Conservation (phyloP, 2,888 invertebrate genomes). For the Rotaria sp. region DNA sequence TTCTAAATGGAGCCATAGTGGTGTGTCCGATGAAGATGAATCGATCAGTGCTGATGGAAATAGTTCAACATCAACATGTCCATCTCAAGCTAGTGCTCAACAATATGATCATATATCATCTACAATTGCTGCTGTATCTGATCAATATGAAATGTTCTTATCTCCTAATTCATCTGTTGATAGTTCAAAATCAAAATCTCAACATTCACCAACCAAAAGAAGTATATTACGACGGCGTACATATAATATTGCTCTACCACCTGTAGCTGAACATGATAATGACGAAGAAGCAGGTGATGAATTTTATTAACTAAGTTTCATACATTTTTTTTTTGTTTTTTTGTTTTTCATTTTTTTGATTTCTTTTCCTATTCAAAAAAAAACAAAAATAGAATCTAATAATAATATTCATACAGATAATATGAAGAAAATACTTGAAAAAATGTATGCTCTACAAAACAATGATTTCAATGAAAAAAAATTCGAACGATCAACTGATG, state of each 20-base stretch:
- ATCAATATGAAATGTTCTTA: not conserved
- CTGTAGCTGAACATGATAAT: not conserved
- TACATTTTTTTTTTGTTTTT: too few relatives aligned
- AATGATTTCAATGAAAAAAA: not conserved
- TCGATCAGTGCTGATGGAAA: not conserved
- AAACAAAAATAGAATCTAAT: not conserved
- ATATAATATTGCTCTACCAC: not conserved
- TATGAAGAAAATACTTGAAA: not conserved
- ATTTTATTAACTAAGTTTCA: not conserved
- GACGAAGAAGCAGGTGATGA: not conserved
- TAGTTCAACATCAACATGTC: not conserved
- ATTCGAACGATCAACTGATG: not conserved
- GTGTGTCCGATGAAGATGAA: not conserved
- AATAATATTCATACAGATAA: not conserved
- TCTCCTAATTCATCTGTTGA: not conserved
- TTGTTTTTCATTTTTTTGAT: not conserved
- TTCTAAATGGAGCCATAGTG: not conserved
- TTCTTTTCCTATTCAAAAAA: not conserved
- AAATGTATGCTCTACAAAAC: not conserved
- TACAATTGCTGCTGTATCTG: rapidly evolving
- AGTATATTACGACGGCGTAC: not conserved
- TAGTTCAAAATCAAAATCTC: not conserved
- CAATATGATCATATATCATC: not conserved
- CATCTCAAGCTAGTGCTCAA: not conserved
- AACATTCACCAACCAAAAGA: not conserved